Percentiles rank a stretch among this genome's conserved stretches.
phyloP scores from a whole-genome alignment of 2,888 invertebrate species.

The Tillus elongatus region DNA sequence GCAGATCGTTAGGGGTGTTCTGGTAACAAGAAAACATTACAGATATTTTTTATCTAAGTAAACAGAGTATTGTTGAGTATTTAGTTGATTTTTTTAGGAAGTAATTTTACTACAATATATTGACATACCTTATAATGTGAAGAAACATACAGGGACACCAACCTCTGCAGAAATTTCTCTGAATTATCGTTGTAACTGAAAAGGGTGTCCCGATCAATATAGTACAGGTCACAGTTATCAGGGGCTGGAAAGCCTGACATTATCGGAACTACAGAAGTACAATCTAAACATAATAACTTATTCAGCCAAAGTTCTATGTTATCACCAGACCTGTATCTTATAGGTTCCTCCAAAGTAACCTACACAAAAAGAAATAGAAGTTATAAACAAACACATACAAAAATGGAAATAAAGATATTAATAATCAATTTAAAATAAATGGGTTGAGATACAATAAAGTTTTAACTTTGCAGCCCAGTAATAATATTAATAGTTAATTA shows the following conservation, averaged over 20 bases:
- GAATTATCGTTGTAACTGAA: neutral
- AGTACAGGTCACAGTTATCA: constrained; percentile 53
- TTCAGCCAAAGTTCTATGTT: constrained; percentile 79
- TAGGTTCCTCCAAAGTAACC: constrained; percentile 78
- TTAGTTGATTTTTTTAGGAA: too few relatives aligned
- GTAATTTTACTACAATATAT: too few relatives aligned
- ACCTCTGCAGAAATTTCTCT: neutral
- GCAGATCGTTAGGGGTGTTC: constrained; percentile 93
- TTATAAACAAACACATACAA: too few relatives aligned
- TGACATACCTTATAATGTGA: constrained; percentile 1
- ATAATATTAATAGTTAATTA: too few relatives aligned
- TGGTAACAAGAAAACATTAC: constrained; percentile 34
- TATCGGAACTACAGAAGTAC: neutral
- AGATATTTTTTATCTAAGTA: too few relatives aligned
- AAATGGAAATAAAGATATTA: too few relatives aligned
- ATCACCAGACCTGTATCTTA: constrained; percentile 75
- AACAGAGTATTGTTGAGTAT: too few relatives aligned
- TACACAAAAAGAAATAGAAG: too few relatives aligned
- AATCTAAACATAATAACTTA: neutral
- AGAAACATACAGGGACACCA: neutral
- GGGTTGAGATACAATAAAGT: too few relatives aligned
- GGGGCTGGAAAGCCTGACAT: constrained; percentile 64
- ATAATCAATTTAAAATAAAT: neutral
- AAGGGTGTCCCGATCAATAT: neutral
- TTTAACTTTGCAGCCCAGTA: too few relatives aligned